phyloP scores from a whole-genome alignment of 2,888 invertebrate genomes.

The Halictus quadricinctus region DNA sequence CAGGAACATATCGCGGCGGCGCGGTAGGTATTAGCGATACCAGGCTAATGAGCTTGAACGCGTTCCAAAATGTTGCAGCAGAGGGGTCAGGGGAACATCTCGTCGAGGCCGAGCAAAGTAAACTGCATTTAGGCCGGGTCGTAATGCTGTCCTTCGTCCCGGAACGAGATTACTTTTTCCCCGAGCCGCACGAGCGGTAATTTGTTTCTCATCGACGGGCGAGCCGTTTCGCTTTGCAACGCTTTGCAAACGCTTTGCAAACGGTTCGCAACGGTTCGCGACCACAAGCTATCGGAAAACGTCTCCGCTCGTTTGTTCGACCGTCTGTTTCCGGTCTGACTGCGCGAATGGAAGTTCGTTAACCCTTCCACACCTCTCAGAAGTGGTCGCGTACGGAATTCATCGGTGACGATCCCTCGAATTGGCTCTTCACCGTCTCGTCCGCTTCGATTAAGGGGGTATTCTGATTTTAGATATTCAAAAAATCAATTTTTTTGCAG shows the following conservation, averaged over 20 bases:
- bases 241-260: too few relatives aligned
- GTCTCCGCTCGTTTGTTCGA: conserved; percentile 3
- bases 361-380: conserved; percentile 1
- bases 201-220: conserved; percentile 25
- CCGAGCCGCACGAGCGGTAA: not conserved
- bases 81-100: conserved; percentile 18
- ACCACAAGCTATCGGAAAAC: not conserved
- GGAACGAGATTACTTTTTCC: conserved; percentile 52
- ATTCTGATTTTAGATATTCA: too few relatives aligned
- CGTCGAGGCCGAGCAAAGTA: not conserved
- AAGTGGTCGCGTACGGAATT: not conserved
- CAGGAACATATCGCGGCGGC: conserved; percentile 35
- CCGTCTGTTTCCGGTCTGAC: conserved; percentile 2
- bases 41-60: conserved; percentile 54
- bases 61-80: conserved; percentile 44
- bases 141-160: conserved; percentile 50
- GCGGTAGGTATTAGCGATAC: conserved; percentile 41
- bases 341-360: conserved; percentile 5
- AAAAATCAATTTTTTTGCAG: too few relatives aligned
- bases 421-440: not conserved
- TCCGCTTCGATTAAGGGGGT: too few relatives aligned
- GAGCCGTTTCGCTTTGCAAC: not conserved
- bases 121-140: conserved; percentile 45
- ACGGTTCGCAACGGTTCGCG: not conserved
- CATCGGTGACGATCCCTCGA: not conserved